phyloP scores from a whole-genome alignment of 2,797 vertebrate genomes.

The Sebastes vulpes region DNA sequence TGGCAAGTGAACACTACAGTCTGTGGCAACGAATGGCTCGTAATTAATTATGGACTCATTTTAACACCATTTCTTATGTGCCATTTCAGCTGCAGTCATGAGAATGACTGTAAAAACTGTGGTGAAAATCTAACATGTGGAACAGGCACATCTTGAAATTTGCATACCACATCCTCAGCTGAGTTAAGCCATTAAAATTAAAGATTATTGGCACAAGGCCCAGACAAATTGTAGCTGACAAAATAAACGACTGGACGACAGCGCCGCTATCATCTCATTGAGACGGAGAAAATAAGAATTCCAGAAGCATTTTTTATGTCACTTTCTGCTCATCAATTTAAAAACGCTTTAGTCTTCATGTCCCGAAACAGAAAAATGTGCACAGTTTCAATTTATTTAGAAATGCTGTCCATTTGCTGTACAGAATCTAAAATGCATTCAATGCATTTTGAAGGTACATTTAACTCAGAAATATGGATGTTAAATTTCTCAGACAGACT shows the following conservation, averaged over 20 bases:
- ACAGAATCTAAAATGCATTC: slow-evolving; percentile 14
- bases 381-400: background rate
- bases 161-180: slow-evolving; percentile 2
- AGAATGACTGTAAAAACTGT: background rate
- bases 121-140: slow-evolving; percentile 7
- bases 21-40: background rate
- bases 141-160: slow-evolving; percentile 20
- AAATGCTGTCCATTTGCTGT: slow-evolving; percentile 10
- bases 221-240: slow-evolving; percentile 16
- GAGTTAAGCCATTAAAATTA: slow-evolving; percentile 33
- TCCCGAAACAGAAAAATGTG: slow-evolving; percentile 6
- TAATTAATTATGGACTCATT: background rate
- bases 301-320: background rate
- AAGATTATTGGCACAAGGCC: slow-evolving; percentile 31
- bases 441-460: slow-evolving; percentile 20
- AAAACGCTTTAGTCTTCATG: slow-evolving; percentile 6
- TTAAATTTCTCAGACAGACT: slow-evolving; percentile 36
- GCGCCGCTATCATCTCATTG: background rate
- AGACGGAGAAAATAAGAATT: background rate
- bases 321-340: background rate
- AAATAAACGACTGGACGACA: slow-evolving; percentile 20
- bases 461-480: slow-evolving; percentile 41
- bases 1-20: background rate
- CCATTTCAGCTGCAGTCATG: background rate
- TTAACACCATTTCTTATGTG: background rate